Conservation (phyloP, 2,888 invertebrate genomes). For the Pterostichus madidus region DNA sequence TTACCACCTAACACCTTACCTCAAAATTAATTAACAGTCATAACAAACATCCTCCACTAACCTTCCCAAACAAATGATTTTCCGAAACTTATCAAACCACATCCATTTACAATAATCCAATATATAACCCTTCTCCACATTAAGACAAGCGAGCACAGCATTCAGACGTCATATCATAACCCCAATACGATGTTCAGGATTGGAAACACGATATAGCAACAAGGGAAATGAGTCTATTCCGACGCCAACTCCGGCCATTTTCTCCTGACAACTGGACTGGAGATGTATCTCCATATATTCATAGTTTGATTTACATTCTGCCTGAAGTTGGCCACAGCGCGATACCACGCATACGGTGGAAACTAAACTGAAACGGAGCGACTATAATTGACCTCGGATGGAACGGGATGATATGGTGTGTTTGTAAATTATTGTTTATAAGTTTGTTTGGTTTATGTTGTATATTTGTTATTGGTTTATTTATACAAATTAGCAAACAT, state of each 20-base stretch:
- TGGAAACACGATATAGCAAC: constrained; percentile 5
- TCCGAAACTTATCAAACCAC: background rate
- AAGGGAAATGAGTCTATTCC: constrained; percentile 49
- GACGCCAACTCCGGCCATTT: constrained; percentile 14
- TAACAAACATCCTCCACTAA: no score
- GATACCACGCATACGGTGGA: background rate
- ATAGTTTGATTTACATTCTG: constrained; percentile 52
- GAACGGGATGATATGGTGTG: no score
- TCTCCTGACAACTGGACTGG: constrained; percentile 47
- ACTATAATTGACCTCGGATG: background rate
- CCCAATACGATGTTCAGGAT: background rate
- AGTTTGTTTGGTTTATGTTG: no score
- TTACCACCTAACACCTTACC: no score
- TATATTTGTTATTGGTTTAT: no score
- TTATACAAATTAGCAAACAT: no score
- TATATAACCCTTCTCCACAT: background rate
- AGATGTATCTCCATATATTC: constrained; percentile 53
- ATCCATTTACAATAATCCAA: constrained; percentile 4
- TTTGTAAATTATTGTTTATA: no score
- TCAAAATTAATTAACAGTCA: no score
- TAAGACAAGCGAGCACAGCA: background rate
- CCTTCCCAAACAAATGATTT: no score
- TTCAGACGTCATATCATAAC: constrained; percentile 6
- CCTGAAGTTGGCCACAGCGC: constrained; percentile 1
- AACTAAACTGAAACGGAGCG: background rate